These are phyloP conservation scores for Paracanthobrama guichenoti DNA, from an alignment of 2,113 vertebrate species.

Conservation along the genomic window DNA sequence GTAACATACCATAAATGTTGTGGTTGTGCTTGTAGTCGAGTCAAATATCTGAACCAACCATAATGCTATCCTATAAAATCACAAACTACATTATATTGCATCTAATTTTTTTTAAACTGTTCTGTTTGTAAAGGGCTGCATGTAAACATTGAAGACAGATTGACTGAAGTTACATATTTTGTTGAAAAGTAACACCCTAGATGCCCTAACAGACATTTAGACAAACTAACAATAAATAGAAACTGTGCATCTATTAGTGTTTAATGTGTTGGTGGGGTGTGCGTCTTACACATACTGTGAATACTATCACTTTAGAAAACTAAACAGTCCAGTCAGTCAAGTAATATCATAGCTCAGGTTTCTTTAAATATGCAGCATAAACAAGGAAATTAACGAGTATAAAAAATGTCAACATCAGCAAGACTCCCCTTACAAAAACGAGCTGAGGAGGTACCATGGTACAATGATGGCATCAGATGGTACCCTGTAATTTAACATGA, in stretches of 20 bases:
- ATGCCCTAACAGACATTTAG: neutral
- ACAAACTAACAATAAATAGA: neutral
- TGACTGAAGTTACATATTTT: neutral
- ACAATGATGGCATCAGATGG: neutral
- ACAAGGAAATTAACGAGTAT: neutral
- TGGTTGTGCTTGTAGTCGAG: neutral
- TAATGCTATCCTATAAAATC: neutral
- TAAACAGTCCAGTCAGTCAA: slow-evolving; percentile 21
- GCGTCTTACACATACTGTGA: neutral
- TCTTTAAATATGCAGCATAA: neutral
- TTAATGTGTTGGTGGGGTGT: neutral
- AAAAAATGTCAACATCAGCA: neutral
- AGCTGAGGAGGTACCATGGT: neutral
- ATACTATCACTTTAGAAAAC: slow-evolving; percentile 20
- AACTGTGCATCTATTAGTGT: neutral
- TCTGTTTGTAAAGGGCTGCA: neutral
- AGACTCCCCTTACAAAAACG: neutral
- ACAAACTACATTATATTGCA: neutral
- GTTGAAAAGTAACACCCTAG: neutral
- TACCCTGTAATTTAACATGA: neutral
- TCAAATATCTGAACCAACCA: neutral
- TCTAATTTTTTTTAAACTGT: neutral
- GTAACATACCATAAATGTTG: slow-evolving; percentile 4
- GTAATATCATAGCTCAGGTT: neutral
- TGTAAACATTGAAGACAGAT: neutral